Evolutionary conservation across 2,888 invertebrate species (phyloP).

Genomic region (Tolmerus cingulatus): DNA sequence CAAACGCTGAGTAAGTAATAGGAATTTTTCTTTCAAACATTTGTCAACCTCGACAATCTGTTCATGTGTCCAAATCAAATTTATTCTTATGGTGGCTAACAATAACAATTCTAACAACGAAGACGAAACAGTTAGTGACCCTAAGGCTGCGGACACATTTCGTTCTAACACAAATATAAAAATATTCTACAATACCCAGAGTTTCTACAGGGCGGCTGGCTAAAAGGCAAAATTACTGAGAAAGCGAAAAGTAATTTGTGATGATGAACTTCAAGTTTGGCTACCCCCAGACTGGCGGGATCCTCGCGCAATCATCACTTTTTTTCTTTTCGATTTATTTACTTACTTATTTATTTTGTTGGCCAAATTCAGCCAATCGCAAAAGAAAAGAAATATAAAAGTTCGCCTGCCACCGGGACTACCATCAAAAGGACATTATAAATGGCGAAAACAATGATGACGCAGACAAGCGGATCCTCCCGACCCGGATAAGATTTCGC

Average conservation of each 20-base stretch:
- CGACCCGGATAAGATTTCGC: neutral
- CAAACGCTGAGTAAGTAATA: too few relatives aligned
- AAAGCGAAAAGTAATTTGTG: neutral
- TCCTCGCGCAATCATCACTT: neutral
- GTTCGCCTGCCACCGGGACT: neutral
- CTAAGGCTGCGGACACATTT: neutral
- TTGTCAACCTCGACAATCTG: too few relatives aligned
- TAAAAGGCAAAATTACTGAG: neutral
- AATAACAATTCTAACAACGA: neutral
- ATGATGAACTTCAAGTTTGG: neutral
- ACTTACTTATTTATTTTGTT: neutral
- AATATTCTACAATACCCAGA: neutral
- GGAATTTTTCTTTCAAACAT: too few relatives aligned
- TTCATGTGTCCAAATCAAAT: too few relatives aligned
- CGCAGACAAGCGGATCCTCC: conserved; percentile 1
- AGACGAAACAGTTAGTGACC: neutral
- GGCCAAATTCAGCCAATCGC: neutral
- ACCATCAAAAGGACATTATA: conserved; percentile 6
- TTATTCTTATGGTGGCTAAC: neutral
- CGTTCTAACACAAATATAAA: neutral
- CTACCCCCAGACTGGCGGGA: neutral
- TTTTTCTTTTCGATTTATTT: neutral
- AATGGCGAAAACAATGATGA: neutral
- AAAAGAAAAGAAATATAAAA: neutral
- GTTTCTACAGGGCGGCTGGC: neutral